These are phyloP conservation scores for Pangasianodon hypophthalmus DNA, from an alignment of 2,113 vertebrate genomes.

Conservation along the genomic window DNA sequence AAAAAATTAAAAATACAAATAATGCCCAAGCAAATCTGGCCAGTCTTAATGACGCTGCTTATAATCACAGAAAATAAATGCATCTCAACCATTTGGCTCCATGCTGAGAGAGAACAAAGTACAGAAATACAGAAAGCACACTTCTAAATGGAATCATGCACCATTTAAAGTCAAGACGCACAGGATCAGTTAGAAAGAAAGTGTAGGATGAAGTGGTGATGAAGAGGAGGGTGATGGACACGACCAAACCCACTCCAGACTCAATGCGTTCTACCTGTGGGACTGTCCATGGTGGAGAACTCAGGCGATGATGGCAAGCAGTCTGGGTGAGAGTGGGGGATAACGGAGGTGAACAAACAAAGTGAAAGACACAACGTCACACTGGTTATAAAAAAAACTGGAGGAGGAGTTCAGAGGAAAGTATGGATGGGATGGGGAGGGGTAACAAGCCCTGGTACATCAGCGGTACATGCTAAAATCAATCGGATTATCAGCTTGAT, in stretches of 20 bases:
- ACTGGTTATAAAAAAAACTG: conserved; percentile 20
- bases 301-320: conserved; percentile 32
- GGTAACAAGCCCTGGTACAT: not conserved
- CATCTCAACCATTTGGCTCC: not conserved
- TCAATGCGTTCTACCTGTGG: conserved; percentile 48
- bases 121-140: conserved; percentile 17
- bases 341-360: conserved; percentile 30
- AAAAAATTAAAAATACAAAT: conserved; percentile 19
- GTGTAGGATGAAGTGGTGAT: not conserved
- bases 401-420: not conserved
- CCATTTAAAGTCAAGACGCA: conserved; percentile 54
- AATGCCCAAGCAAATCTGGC: conserved; percentile 12
- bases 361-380: conserved; percentile 29
- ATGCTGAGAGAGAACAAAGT: conserved; percentile 17
- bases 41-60: not conserved
- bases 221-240: not conserved
- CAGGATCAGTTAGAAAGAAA: conserved; percentile 23
- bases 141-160: conserved; percentile 30
- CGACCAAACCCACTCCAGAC: conserved; percentile 46
- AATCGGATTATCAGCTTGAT: not conserved
- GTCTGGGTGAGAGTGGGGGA: conserved; percentile 39
- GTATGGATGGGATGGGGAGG: not conserved
- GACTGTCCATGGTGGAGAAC: conserved; percentile 43
- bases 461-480: not conserved
- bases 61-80: not conserved